A percentile compares a stretch with the other conserved stretches of the same genome.
Conservation (phyloP, 2,113 vertebrate genomes). For the Catagonus wagneri region DNA sequence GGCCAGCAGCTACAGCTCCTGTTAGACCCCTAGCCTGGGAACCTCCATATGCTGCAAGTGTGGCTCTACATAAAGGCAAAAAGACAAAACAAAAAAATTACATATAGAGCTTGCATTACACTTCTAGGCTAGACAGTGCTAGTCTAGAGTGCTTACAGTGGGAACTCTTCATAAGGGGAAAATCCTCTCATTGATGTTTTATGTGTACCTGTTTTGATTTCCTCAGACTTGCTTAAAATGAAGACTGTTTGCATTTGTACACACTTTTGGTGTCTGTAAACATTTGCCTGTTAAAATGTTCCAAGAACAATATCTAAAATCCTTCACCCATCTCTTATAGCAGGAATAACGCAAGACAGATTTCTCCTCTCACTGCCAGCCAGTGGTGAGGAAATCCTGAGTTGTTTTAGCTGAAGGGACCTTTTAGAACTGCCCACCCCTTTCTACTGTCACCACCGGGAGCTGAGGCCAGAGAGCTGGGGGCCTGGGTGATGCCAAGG, state of each 20-base stretch:
- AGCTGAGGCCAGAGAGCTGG: not conserved
- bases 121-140: not conserved
- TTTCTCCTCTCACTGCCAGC: not conserved
- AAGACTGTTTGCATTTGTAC: not conserved
- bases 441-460: not conserved
- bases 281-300: not conserved
- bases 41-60: too few species aligned
- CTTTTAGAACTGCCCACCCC: not conserved
- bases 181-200: not conserved
- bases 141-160: not conserved
- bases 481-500: fast-evolving
- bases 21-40: too few species aligned
- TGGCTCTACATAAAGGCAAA: too few species aligned
- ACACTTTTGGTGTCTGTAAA: not conserved
- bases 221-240: not conserved
- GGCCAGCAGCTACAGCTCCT: too few species aligned
- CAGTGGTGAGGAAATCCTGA: not conserved
- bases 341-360: not conserved
- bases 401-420: not conserved
- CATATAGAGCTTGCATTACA: not conserved
- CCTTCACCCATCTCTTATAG: not conserved
- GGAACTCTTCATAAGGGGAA: not conserved
- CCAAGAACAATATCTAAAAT: not conserved
- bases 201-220: not conserved
- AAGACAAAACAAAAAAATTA: too few species aligned